Percentiles rank a stretch among this genome's conserved stretches.
Evolutionary conservation across 1,140 invertebrate genomes (phyloP).

Genomic region (Latrodectus geometricus): DNA sequence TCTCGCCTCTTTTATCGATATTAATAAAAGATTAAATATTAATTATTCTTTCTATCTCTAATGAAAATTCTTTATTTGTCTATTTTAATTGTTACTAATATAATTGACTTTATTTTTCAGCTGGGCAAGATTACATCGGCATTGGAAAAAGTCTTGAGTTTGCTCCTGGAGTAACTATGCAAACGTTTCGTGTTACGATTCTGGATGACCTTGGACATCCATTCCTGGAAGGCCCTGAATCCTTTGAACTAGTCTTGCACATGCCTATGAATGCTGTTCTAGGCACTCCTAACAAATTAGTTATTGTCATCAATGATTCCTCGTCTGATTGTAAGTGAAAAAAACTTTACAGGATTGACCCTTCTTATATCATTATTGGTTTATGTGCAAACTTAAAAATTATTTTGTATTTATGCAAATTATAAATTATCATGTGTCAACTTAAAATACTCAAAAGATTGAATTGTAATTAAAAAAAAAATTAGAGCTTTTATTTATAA

Average conservation of each 20-base stretch:
- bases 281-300: conserved; percentile 66
- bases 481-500: too few relatives aligned
- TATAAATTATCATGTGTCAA: too few relatives aligned
- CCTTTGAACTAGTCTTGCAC: conserved; percentile 67
- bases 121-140: conserved; percentile 69
- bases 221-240: conserved; percentile 68
- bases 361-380: too few relatives aligned
- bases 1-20: too few relatives aligned
- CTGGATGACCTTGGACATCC: conserved; percentile 70
- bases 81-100: not conserved
- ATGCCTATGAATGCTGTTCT: conserved; percentile 68
- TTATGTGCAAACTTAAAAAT: too few relatives aligned
- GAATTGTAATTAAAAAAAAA: too few relatives aligned
- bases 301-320: conserved; percentile 69
- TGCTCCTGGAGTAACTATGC: conserved; percentile 67
- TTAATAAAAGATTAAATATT: too few relatives aligned
- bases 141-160: conserved; percentile 69
- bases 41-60: too few relatives aligned
- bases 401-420: too few relatives aligned
- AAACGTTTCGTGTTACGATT: conserved; percentile 67
- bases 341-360: too few relatives aligned
- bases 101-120: conserved; percentile 63
- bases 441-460: too few relatives aligned
- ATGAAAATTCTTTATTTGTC: too few relatives aligned
- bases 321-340: conserved; percentile 68